Base-by-base conservation (phyloP, 2,797 vertebrate genomes). In the Rhynchonycteris naso region DNA sequence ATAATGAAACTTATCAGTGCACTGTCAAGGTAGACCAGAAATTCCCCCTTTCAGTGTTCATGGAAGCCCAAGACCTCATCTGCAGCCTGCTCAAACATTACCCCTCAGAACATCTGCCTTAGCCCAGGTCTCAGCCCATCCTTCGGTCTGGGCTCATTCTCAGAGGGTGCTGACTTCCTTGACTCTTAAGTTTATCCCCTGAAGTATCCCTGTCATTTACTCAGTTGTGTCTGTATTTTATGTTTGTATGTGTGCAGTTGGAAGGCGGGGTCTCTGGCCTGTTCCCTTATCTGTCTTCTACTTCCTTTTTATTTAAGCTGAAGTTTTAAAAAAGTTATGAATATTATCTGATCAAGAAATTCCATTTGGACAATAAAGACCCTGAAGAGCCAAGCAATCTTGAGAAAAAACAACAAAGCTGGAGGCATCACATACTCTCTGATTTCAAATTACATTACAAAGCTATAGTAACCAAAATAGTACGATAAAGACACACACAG, bases 141-240 rank as follows among this genome's bases (percentile, higher is more conserved):
- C 98, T 0, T 99, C 99, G 99, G 99, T 99, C 96, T 98, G 95
- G 5, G 54, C 98, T 38, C 99, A 99, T 97, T 99, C 99, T 0
- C 98, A 98, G 28, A 96, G 99, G 33, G 98, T 99, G 47, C 97
- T 99, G 16, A 99, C 99, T 1, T 99, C 99, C 0, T 95, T 95
- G 90, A 98, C 87, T 98, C 93, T 93, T 97, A 86, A 85, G 52
- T 96, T 35, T 94, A 68, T 11, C 50, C 38, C 79, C 80, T 97
- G 86, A 96, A 87, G 50, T 24, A 35, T 89, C 79, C 18, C 43
- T 65, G 63, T 79, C 38, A 24, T 79, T 35, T 26, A 68, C 38
- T 82, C 9, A 8, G 22, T 68, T 52, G 28, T 65, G 2, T 88
- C 38, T 89, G 5, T 79, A 26, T 94, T n/a, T 91, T 91, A 21